Percentiles rank a stretch among this genome's conserved stretches.
phyloP scores from a whole-genome alignment of 1,140 invertebrate genomes.

The Eriocheir sinensis region DNA sequence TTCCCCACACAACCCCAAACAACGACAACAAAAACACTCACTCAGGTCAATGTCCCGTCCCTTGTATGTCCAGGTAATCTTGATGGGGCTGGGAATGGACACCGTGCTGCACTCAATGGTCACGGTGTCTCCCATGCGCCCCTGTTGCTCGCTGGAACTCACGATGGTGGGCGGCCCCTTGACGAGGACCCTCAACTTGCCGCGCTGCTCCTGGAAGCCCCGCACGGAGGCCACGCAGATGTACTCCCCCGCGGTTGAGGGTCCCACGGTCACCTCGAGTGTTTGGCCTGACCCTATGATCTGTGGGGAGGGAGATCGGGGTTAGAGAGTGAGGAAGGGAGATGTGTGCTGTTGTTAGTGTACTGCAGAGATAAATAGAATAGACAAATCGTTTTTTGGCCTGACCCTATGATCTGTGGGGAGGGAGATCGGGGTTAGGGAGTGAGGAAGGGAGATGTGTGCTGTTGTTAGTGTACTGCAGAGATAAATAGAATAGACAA shows the following conservation, averaged over 20 bases:
- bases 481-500: not conserved
- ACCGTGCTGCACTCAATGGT: conserved; percentile 59
- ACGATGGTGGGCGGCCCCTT: conserved; percentile 60
- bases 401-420: conserved; percentile 52
- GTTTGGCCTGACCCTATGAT: conserved; percentile 44
- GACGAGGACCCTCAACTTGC: conserved; percentile 48
- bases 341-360: not conserved
- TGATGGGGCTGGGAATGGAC: conserved; percentile 61
- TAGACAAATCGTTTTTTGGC: not conserved
- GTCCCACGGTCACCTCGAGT: conserved; percentile 27
- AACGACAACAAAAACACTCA: not conserved
- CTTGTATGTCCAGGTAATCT: conserved; percentile 62
- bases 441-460: not conserved
- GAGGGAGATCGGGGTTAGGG: not conserved
- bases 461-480: not conserved
- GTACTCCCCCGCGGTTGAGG: conserved; percentile 47
- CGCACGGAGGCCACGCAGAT: conserved; percentile 51
- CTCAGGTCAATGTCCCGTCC: conserved; percentile 24
- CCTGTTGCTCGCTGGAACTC: conserved; percentile 58
- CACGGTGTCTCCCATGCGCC: conserved; percentile 60
- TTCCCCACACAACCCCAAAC: not conserved
- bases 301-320: not conserved
- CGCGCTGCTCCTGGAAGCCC: conserved; percentile 57
- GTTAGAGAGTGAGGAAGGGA: not conserved
- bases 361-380: not conserved